Evolutionary conservation across 2,888 invertebrate genomes (phyloP).

Genomic region (Urechis unicinctus): DNA sequence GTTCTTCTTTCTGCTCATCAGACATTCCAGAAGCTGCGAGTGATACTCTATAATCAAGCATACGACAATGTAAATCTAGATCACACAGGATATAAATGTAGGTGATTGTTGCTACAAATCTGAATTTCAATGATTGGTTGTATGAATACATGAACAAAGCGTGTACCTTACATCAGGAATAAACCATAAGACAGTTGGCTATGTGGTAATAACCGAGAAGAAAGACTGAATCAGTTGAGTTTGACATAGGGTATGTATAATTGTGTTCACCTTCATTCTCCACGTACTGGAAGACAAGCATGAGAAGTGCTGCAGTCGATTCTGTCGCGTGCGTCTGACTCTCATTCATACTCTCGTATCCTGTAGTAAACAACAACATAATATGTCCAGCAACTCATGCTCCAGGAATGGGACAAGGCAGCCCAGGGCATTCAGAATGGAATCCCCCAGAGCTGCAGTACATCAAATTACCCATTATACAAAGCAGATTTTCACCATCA

Average conservation of each 20-base stretch:
- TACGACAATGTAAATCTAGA: too few species aligned
- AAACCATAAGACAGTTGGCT: too few species aligned
- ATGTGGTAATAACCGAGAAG: neutral
- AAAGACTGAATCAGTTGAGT: neutral
- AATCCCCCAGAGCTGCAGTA: conserved; percentile 16
- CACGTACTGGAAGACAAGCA: conserved; percentile 96
- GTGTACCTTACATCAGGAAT: too few species aligned
- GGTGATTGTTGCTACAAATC: too few species aligned
- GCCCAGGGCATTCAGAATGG: conserved; percentile 82
- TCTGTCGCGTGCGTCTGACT: conserved; percentile 45
- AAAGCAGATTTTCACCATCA: too few species aligned
- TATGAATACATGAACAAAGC: too few species aligned
- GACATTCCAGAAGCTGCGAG: conserved; percentile 89
- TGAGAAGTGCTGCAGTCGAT: conserved; percentile 74
- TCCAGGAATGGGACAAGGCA: conserved; percentile 94
- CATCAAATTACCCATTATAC: too few species aligned
- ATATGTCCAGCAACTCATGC: conserved; percentile 88
- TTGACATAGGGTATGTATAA: conserved; percentile 5
- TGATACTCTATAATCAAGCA: conserved; percentile 70
- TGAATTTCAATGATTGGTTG: too few species aligned
- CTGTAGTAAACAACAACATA: conserved; percentile 47
- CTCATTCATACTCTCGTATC: conserved; percentile 20
- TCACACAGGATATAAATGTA: too few species aligned
- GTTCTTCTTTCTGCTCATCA: conserved; percentile 87
- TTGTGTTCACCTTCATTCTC: conserved; percentile 71